Base-by-base conservation (phyloP, 1,140 invertebrate species). In the Eciton burchellii region DNA sequence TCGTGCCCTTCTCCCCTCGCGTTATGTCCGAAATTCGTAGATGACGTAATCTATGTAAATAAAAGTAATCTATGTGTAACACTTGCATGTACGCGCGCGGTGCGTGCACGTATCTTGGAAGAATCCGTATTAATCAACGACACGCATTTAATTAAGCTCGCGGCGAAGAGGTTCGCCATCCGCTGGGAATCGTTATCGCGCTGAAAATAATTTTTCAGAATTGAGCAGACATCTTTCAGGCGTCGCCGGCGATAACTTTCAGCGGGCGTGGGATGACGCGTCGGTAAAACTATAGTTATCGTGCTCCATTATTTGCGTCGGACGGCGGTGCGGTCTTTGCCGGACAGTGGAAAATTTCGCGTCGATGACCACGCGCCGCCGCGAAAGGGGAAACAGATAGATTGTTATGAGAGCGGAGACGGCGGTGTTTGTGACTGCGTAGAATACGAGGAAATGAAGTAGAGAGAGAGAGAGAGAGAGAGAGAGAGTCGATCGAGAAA, bases 321-420 rank as follows among this genome's bases (percentile, higher is more conserved):
- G 43, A 47, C 47, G 35, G 72, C 71, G 47, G 63, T 68, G 35
- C 63, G 45, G 62, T 29, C 62, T 54, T 19, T 45, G 60, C n/a
- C 24, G 24, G 63, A 79, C 43, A 87, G 47, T 87, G 86, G 86
- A 88, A 88, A 88, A 84, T 88, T 88, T 84, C 65, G 29, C 86
- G 56, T 12, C 56, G 66, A 52, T 65, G 47, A 12, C 14, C 68
- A 66, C 59, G 45, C 84, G 54, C 19, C 52, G n/a, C 57, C 52
- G 70, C 72, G 71, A 29, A 56, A 63, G 65, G 62, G 70, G 49
- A 52, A 82, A 81, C 76, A 63, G 85, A 88, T 88, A 88, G 84
- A 84, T 84, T 74, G 41, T 54, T 62, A 76, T 74, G 29, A 47
- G 21, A 43, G 49, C 74, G 3, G 57, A 26, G 57, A 12, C 65